Conservation (phyloP, 23 tunicate species). For the Corella eumyota region DNA sequence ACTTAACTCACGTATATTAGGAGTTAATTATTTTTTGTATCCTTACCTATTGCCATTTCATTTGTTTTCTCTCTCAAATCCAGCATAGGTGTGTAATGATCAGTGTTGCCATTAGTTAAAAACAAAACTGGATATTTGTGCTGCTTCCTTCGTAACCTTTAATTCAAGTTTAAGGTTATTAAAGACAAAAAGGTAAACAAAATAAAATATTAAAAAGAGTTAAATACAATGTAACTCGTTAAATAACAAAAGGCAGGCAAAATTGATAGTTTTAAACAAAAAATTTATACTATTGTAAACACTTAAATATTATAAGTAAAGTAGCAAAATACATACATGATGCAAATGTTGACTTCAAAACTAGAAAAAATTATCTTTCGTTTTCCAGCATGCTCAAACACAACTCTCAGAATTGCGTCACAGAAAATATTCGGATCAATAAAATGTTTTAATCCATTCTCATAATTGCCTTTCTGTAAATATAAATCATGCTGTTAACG, state of each 20-base stretch:
- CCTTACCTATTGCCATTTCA: conserved; percentile 63
- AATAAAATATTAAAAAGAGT: neutral
- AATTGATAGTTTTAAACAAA: too few species aligned
- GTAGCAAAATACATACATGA: conserved; percentile 22
- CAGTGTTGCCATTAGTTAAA: conserved; percentile 63
- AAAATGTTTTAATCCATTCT: conserved; percentile 41
- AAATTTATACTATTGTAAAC: too few species aligned
- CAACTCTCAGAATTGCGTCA: conserved; percentile 49
- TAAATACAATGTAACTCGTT: too few species aligned
- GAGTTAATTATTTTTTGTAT: neutral
- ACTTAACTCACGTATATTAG: neutral
- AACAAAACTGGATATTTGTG: conserved; percentile 64
- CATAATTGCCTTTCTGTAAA: conserved; percentile 23
- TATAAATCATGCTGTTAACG: neutral
- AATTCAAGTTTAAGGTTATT: too few species aligned
- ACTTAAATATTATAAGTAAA: too few species aligned
- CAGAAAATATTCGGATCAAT: conserved; percentile 71
- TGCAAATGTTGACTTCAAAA: conserved; percentile 69
- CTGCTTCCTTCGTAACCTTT: conserved; percentile 65
- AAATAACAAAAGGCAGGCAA: too few species aligned
- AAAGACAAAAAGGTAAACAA: neutral
- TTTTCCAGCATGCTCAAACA: conserved; percentile 11
- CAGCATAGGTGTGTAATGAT: conserved; percentile 31
- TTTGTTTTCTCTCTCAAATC: conserved; percentile 55
- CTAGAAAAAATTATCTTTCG: conserved; percentile 47